These are phyloP conservation scores for Eremophila alpestris DNA, from an alignment of 2,797 vertebrate species.

Conservation along the genomic window DNA sequence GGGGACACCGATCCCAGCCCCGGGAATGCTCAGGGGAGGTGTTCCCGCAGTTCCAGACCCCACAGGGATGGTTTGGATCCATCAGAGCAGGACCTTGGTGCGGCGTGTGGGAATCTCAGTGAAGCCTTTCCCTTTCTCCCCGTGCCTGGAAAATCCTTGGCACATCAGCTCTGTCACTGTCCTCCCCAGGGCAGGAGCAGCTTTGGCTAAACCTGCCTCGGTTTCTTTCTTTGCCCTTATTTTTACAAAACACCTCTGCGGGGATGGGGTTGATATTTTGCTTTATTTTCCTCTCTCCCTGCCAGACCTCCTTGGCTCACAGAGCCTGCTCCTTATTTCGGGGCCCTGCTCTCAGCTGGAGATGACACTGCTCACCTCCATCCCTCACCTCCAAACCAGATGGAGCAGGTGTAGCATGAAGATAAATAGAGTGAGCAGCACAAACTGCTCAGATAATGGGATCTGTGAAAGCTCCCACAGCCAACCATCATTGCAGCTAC, in stretches of 20 bases:
- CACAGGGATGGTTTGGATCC: background rate
- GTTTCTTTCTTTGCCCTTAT: no score
- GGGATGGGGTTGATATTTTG: background rate
- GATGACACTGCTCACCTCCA: background rate
- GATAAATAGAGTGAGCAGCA: constrained; percentile 37
- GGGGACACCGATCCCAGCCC: background rate
- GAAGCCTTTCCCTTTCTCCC: background rate
- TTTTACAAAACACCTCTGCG: background rate
- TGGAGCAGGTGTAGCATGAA: constrained; percentile 39
- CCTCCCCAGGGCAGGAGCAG: background rate
- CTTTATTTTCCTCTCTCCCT: no score
- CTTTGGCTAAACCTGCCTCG: background rate
- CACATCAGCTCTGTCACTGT: rapidly evolving
- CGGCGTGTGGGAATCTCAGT: background rate
- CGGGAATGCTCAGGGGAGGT: background rate
- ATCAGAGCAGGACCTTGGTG: background rate
- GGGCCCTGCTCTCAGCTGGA: background rate
- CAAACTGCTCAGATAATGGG: constrained; percentile 40
- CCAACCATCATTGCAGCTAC: constrained; percentile 21
- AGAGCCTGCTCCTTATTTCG: rapidly evolving
- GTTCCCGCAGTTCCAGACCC: background rate
- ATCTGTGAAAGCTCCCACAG: constrained; percentile 29
- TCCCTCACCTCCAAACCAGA: background rate
- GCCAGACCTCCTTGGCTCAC: background rate
- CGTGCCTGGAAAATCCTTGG: background rate